phyloP scores from a whole-genome alignment of 2,888 invertebrate species.

The Nowickia ferox region DNA sequence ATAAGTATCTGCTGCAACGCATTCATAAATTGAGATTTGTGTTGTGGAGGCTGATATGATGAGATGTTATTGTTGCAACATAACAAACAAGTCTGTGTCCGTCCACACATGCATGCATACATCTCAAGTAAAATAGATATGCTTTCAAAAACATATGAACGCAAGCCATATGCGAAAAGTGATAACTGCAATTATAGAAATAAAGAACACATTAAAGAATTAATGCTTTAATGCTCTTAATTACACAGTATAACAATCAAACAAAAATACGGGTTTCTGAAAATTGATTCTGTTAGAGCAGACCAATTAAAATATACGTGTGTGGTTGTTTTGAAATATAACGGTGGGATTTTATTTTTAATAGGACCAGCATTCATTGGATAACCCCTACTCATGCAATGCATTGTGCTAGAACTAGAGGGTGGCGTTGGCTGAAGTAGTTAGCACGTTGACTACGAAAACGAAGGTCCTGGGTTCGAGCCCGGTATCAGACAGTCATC shows the following conservation, averaged over 20 bases:
- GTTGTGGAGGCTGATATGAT: neutral
- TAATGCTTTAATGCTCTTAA: neutral
- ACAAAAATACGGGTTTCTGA: too few relatives aligned
- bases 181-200: neutral
- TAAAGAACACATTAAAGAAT: neutral
- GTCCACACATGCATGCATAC: neutral
- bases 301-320: too few relatives aligned
- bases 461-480: too few relatives aligned
- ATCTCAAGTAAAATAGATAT: neutral
- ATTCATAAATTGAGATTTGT: neutral
- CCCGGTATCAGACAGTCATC: too few relatives aligned
- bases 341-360: too few relatives aligned
- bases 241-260: neutral
- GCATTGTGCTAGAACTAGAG: too few relatives aligned
- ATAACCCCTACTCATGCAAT: too few relatives aligned
- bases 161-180: conserved; percentile 14
- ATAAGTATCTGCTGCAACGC: conserved; percentile 11
- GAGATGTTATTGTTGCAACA: conserved; percentile 12
- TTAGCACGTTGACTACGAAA: too few relatives aligned
- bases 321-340: too few relatives aligned
- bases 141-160: neutral
- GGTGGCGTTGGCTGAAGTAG: too few relatives aligned
- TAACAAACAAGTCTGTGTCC: neutral
- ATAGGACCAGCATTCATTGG: too few relatives aligned
- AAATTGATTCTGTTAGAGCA: too few relatives aligned